Conservation (phyloP, 2,113 vertebrate genomes). For the Perca fluviatilis region DNA sequence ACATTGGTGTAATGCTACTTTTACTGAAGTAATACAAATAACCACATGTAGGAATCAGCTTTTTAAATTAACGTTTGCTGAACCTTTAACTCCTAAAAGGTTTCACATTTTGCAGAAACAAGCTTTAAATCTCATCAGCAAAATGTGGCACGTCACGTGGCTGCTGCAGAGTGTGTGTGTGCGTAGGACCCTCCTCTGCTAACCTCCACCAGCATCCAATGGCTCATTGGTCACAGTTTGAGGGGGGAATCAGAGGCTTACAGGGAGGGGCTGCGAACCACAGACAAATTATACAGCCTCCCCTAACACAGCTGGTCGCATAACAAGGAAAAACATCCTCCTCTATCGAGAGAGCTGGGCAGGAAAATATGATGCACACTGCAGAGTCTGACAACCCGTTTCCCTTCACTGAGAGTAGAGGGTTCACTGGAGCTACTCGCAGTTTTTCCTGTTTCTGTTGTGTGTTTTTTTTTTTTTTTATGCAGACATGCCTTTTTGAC, state of each 20-base stretch:
- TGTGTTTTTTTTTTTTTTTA: conserved; percentile 12
- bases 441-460: conserved; percentile 20
- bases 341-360: conserved; percentile 10
- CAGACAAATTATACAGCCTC: conserved; percentile 58
- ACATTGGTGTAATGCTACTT: too few species aligned
- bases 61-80: neutral
- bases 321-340: conserved; percentile 62
- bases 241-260: conserved; percentile 40
- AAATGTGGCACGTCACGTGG: neutral
- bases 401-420: conserved; percentile 11
- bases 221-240: conserved; percentile 44
- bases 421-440: conserved; percentile 14
- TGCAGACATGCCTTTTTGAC: conserved; percentile 15
- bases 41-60: neutral
- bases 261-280: conserved; percentile 63
- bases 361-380: conserved; percentile 41
- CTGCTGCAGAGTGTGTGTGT: neutral
- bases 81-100: conserved; percentile 16
- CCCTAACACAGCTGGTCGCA: conserved; percentile 50
- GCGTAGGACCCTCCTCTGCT: neutral
- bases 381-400: neutral
- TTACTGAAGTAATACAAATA: neutral
- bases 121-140: conserved; percentile 27
- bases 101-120: neutral
- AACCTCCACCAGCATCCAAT: conserved; percentile 20